phyloP scores from a whole-genome alignment of 2,797 vertebrate species.

The Tapera naevia region DNA sequence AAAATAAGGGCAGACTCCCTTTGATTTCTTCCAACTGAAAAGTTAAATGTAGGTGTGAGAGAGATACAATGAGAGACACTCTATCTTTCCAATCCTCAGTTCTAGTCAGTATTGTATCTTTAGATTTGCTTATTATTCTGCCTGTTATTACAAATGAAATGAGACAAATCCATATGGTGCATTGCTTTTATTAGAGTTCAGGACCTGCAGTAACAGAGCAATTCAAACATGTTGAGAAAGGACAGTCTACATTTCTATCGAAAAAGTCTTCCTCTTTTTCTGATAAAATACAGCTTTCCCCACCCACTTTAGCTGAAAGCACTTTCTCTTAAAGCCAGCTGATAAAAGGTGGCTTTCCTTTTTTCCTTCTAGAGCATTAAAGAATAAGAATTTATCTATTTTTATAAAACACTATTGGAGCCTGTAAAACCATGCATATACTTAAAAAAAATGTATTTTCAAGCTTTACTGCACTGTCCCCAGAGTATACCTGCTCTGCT shows the following conservation, averaged over 20 bases:
- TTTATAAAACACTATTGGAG: neutral
- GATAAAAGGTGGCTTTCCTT: neutral
- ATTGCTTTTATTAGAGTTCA: neutral
- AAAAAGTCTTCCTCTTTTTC: neutral
- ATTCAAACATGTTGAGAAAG: neutral
- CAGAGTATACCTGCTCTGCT: slow-evolving; percentile 28
- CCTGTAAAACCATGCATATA: neutral
- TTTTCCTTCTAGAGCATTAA: neutral
- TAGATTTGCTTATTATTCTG: slow-evolving; percentile 8
- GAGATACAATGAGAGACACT: neutral
- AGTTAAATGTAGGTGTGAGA: slow-evolving; percentile 11
- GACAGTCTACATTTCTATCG: neutral
- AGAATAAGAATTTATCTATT: neutral
- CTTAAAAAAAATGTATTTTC: neutral
- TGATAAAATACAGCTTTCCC: neutral
- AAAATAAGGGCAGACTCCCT: slow-evolving; percentile 23
- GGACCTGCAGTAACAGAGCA: neutral
- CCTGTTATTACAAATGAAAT: neutral
- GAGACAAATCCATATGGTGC: neutral
- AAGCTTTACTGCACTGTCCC: neutral
- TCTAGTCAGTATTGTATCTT: neutral
- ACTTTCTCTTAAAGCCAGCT: neutral
- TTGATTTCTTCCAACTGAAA: neutral
- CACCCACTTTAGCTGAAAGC: neutral
- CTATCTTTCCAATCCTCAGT: neutral